Conservation (phyloP, 2,888 invertebrate species). For the Volucella bombylans region DNA sequence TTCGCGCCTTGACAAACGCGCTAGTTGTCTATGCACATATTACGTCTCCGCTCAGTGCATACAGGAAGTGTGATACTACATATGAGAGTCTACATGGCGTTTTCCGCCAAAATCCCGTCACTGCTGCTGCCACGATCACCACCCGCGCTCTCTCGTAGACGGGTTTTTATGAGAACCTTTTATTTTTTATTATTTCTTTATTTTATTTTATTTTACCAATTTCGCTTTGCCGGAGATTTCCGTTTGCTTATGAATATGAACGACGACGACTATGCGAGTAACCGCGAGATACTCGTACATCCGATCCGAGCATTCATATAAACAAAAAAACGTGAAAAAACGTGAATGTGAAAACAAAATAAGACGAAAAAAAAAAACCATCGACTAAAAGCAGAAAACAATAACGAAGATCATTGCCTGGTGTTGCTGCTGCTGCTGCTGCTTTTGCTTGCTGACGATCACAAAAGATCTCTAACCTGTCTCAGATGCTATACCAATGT, state of each 20-base stretch:
- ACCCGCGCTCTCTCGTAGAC: slow-evolving; percentile 36
- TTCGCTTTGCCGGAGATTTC: slow-evolving; percentile 58
- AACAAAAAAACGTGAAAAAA: slow-evolving; percentile 56
- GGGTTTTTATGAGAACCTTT: slow-evolving; percentile 23
- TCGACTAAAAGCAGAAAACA: slow-evolving; percentile 30
- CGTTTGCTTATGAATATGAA: slow-evolving; percentile 38
- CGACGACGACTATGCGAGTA: too few species aligned
- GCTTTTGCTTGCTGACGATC: slow-evolving; percentile 30
- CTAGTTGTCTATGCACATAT: slow-evolving; percentile 5
- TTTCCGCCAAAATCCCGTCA: slow-evolving; percentile 25
- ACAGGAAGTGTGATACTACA: slow-evolving; percentile 59
- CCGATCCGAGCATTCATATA: too few species aligned
- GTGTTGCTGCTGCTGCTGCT: slow-evolving; percentile 34
- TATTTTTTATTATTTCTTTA: slow-evolving; percentile 3
- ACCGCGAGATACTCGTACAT: too few species aligned
- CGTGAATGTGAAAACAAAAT: slow-evolving; percentile 42
- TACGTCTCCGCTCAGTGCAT: slow-evolving; percentile 37
- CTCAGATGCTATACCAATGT: slow-evolving; percentile 57
- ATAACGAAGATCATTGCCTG: slow-evolving; percentile 66
- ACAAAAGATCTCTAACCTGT: slow-evolving; percentile 68
- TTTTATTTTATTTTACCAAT: slow-evolving; percentile 40
- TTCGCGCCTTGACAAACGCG: slow-evolving; percentile 35
- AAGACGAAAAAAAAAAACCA: slow-evolving; percentile 22
- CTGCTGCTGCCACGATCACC: neutral
- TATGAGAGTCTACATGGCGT: slow-evolving; percentile 42